Conservation (phyloP, 2,888 invertebrate species). For the Eupithecia subfuscata region DNA sequence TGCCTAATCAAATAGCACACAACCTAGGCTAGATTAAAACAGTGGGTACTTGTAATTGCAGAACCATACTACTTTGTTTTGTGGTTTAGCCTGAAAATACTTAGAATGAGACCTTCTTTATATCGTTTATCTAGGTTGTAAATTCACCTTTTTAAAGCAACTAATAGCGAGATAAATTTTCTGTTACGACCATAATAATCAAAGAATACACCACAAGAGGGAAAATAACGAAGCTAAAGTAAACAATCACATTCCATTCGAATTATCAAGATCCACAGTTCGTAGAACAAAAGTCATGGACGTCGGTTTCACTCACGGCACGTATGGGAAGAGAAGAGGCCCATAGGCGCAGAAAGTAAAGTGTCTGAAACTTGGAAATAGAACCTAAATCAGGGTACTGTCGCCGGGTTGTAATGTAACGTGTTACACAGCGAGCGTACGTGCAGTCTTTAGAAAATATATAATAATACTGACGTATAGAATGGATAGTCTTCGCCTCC, state of each 20-base stretch:
- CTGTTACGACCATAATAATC: constrained; percentile 4
- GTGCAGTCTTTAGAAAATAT: too few relatives aligned
- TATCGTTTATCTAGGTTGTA: neutral
- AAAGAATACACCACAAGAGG: constrained; percentile 2
- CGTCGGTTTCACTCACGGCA: constrained; percentile 19
- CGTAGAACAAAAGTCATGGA: constrained; percentile 23
- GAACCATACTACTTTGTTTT: constrained; percentile 7
- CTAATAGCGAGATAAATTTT: neutral
- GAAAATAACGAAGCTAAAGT: constrained; percentile 16
- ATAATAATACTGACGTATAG: too few relatives aligned
- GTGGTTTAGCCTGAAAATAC: neutral
- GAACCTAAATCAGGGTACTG: neutral
- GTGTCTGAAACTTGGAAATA: neutral
- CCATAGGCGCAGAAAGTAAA: neutral
- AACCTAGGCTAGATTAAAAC: constrained; percentile 33
- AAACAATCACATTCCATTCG: constrained; percentile 26
- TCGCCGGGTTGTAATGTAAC: too few relatives aligned
- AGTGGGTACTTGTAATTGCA: constrained; percentile 38
- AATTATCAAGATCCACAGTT: constrained; percentile 28
- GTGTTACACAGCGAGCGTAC: too few relatives aligned
- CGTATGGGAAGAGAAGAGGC: constrained; percentile 3
- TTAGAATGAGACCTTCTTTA: neutral
- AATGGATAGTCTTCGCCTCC: too few relatives aligned
- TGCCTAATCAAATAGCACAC: constrained; percentile 18
- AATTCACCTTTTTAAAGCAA: neutral